Evolutionary conservation across 2,888 invertebrate genomes (phyloP), one percentile per base, ranked within the genome.

Genomic region (Ennomos quercinarius): DNA sequence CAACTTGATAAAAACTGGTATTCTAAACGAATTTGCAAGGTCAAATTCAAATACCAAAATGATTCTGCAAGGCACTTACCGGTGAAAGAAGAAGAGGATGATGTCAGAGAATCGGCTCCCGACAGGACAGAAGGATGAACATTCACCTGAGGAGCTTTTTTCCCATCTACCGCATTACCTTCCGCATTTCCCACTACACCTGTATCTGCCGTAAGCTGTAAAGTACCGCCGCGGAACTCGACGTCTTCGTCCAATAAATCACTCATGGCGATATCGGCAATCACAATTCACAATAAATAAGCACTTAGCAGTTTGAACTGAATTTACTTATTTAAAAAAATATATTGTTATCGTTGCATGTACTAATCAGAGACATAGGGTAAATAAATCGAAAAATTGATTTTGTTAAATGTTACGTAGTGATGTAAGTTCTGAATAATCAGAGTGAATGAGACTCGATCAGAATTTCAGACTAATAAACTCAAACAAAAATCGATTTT

Each of bases 161-260:
- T 79, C 64, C 68, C 75, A 13, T 71, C 80, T 63, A 77, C 80
- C 52, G 80, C 56, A 58, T 72, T 70, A 73, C 69, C 78, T 64
- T 78, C 82, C 41, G 76, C 70, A 63, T 59, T 73, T 37, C 78
- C 83, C 27, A 71, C 71, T 9, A 72, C 64, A 36, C 69, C 66
- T 41, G 74, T 77, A 17, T 91, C 91, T 1, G 86, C 74, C 11
- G 90, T 87, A 49, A 92, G 70, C 72, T 92, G 91, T 63, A 93
- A 73, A 35, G 94, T 94, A 44, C 94, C 94, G 39, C 93, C 94
- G 50, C 91, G 91, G 70, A 94, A 94, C 76, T 94, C 94, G 81
- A 84, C 82, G 68, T 94, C 94, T 37, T 94, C 94, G 44, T 94
- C 94, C 52, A 93, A 74, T 65, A 92, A 74, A 68, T 93, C 89